Percentiles rank a stretch among this genome's conserved stretches.
These are phyloP conservation scores for Trididemnum miniatum DNA, from an alignment of 23 tunicate genomes.

Conservation along the genomic window DNA sequence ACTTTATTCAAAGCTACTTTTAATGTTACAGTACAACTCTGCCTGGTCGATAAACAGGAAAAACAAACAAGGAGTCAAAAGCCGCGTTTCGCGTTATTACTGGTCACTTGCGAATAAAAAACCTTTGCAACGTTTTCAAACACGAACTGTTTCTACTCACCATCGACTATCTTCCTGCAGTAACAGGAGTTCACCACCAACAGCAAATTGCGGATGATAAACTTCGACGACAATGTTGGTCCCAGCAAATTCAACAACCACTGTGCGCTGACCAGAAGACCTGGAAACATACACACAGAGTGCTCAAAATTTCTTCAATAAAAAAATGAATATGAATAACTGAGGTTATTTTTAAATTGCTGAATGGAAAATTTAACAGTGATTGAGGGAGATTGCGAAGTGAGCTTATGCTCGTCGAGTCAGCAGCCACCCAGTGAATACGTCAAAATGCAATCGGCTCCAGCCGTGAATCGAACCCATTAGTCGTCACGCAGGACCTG, in stretches of 20 bases:
- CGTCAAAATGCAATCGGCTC: too few relatives aligned
- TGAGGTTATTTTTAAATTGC: background rate
- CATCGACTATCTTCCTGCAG: background rate
- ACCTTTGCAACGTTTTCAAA: too few relatives aligned
- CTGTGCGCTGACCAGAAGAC: constrained; percentile 12
- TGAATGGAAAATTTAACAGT: background rate
- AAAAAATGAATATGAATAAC: background rate
- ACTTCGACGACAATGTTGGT: constrained; percentile 77
- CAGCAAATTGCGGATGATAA: constrained; percentile 58
- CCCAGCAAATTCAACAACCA: constrained; percentile 74
- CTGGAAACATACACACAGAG: background rate
- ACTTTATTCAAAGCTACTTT: too few relatives aligned
- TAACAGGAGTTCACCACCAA: constrained; percentile 49
- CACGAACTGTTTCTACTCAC: background rate
- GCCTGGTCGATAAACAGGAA: too few relatives aligned
- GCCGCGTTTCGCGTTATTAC: too few relatives aligned
- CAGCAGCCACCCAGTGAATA: too few relatives aligned
- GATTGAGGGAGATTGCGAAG: background rate
- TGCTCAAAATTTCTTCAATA: background rate
- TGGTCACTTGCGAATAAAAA: too few relatives aligned
- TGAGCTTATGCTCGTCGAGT: too few relatives aligned
- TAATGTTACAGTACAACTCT: too few relatives aligned
- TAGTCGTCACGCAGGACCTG: too few relatives aligned
- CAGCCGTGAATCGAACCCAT: too few relatives aligned
- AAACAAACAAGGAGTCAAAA: too few relatives aligned